Base-by-base conservation (phyloP, 92 coral and sea anemone species). In the Zoanthus sansibaricus region DNA sequence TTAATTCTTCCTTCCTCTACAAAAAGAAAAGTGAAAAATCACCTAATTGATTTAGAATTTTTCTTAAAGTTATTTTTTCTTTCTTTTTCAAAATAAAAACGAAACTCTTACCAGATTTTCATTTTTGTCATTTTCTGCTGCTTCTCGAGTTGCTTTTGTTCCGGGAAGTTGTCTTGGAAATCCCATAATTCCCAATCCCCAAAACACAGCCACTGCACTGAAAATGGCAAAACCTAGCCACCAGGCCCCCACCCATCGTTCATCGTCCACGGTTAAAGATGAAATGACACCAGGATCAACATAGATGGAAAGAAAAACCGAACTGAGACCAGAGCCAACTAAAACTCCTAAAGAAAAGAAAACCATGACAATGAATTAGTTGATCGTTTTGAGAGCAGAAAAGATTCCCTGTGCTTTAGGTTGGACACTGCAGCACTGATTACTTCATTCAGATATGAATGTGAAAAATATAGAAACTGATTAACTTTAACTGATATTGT, bases 231-330 rank as follows among this genome's bases (percentile, higher is more conserved):
- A 95, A 3, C 98, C 98, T 84, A 95, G 93, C 98, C 98, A 95
- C 98, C 98, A 95, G 94, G 94, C 94, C 37, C 98, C 98, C 76
- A 94, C 91, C 98, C 98, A 95, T 15, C 84, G 82, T 72, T 87
- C 88, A 83, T 93, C 94, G 48, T 78, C 30, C 12, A 90, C 92
- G 31, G 94, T 94, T 74, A 95, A 89, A 15, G 89, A 46, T 77
- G 97, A 90, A 78, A 79, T 87, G 56, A 82, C 83, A 31, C 93
- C 95, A 64, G 82, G 18, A 85, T 94, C 97, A 49, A 95, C 98
- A 7, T 49, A 75, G 10, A 51, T 52, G 64, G 79, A 75, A 15
- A 75, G 64, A 54, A 75, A 75, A 47, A 49, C 44, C 9, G 66
- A 51, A 45, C 62, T 25, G 18, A 75, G 62, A 20, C 1, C 79